phyloP scores from a whole-genome alignment of 2,113 vertebrate species.

The Pica pica region DNA sequence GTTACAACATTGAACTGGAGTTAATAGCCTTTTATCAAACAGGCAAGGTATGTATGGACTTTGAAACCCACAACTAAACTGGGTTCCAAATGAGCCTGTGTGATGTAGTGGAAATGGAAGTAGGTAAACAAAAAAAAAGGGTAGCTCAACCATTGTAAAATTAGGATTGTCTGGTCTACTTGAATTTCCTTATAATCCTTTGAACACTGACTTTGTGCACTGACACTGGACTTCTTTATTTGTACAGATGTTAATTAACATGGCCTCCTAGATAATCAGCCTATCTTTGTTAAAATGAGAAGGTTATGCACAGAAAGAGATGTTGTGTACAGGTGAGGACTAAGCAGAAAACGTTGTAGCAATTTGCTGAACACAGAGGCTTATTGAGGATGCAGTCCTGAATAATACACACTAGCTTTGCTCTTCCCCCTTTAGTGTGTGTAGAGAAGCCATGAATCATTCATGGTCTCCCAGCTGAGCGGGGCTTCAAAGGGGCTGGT shows the following conservation, averaged over 20 bases:
- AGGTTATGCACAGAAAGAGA: conserved; percentile 61
- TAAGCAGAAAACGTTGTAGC: conserved; percentile 81
- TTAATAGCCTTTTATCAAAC: neutral
- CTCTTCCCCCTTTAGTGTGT: conserved; percentile 85
- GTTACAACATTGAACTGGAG: neutral
- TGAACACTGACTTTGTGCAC: neutral
- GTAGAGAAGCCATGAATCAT: conserved; percentile 91
- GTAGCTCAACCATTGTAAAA: neutral
- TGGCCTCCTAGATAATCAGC: conserved; percentile 50
- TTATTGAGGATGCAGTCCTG: conserved; percentile 82
- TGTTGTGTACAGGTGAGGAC: conserved; percentile 78
- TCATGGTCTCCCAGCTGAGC: conserved; percentile 91
- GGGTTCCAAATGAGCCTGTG: neutral
- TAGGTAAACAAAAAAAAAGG: neutral
- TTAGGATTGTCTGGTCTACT: neutral
- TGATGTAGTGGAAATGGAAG: neutral
- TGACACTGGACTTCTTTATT: neutral
- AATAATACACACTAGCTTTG: conserved; percentile 86
- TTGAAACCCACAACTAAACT: neutral
- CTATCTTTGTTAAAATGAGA: conserved; percentile 67
- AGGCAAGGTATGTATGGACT: neutral
- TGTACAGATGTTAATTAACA: conserved; percentile 49
- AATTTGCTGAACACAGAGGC: conserved; percentile 84
- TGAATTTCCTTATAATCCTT: neutral
- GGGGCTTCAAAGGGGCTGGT: conserved; percentile 89